A percentile compares a stretch with the other conserved stretches of the same genome.
phyloP scores from a whole-genome alignment of 2,888 invertebrate species.

The Mythimna loreyi region DNA sequence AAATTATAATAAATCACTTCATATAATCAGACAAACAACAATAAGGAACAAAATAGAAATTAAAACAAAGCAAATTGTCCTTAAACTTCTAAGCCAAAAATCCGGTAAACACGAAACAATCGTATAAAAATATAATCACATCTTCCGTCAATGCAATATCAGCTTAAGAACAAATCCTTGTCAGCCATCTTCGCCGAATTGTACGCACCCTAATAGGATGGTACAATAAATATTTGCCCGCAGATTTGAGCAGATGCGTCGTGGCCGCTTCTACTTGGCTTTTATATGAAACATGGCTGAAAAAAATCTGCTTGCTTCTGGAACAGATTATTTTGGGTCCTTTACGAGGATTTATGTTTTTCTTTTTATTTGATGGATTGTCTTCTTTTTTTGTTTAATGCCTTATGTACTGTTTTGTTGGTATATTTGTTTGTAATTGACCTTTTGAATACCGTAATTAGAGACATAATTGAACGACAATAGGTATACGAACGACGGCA shows the following conservation, averaged over 20 bases:
- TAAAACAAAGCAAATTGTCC: constrained; percentile 34
- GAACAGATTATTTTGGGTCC: constrained; percentile 57
- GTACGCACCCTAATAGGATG: constrained; percentile 65
- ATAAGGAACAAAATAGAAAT: constrained; percentile 19
- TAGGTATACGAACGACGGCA: too few relatives aligned
- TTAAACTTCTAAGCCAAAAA: constrained; percentile 21
- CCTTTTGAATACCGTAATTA: too few relatives aligned
- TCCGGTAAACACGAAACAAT: constrained; percentile 41
- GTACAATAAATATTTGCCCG: constrained; percentile 80
- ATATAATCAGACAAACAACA: background rate
- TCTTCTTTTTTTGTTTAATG: background rate
- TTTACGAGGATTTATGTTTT: constrained; percentile 6
- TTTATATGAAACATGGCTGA: constrained; percentile 67
- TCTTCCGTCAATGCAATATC: constrained; percentile 58
- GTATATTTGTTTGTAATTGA: too few relatives aligned
- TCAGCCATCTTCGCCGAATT: constrained; percentile 54
- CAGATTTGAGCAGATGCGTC: constrained; percentile 81
- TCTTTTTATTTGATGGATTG: background rate
- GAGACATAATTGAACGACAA: too few relatives aligned
- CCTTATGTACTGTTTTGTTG: too few relatives aligned
- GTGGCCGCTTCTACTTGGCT: constrained; percentile 63
- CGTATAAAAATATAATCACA: constrained; percentile 52
- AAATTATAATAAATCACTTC: background rate
- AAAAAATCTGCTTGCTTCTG: constrained; percentile 63
- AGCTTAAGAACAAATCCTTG: constrained; percentile 59